phyloP scores from a whole-genome alignment of 2,113 vertebrate species.

The Andinoacara biseriatus region DNA sequence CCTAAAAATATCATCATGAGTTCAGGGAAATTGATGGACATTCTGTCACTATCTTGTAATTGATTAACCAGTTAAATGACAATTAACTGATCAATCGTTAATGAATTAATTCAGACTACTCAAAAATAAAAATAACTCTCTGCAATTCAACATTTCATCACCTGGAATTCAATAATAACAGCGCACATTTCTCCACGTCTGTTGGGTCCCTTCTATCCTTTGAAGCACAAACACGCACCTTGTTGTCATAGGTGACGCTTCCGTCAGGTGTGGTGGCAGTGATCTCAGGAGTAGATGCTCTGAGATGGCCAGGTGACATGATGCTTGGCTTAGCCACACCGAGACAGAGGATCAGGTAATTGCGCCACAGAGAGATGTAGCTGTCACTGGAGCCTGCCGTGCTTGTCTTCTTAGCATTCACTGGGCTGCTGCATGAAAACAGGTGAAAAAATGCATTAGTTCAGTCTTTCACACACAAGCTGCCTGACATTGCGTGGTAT shows the following conservation, averaged over 20 bases:
- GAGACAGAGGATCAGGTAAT: slow-evolving; percentile 97
- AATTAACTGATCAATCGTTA: too few relatives aligned
- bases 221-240: slow-evolving; percentile 77
- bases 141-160: neutral
- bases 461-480: neutral
- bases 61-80: neutral
- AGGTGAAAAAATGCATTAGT: neutral
- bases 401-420: slow-evolving; percentile 97
- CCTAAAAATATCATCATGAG: neutral
- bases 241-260: slow-evolving; percentile 95
- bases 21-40: neutral
- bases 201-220: neutral
- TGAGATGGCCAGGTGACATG: slow-evolving; percentile 96
- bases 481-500: neutral
- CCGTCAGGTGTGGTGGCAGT: slow-evolving; percentile 96
- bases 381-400: slow-evolving; percentile 89
- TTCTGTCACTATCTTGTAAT: neutral
- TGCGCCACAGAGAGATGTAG: slow-evolving; percentile 96
- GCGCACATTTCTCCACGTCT: neutral
- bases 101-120: neutral
- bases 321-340: slow-evolving; percentile 97
- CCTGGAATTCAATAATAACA: neutral
- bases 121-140: neutral
- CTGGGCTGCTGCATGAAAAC: slow-evolving; percentile 85
- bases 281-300: slow-evolving; percentile 96